These are phyloP conservation scores for Boulengeromyrus knoepffleri DNA, from an alignment of 2,113 vertebrate species.

Conservation along the genomic window DNA sequence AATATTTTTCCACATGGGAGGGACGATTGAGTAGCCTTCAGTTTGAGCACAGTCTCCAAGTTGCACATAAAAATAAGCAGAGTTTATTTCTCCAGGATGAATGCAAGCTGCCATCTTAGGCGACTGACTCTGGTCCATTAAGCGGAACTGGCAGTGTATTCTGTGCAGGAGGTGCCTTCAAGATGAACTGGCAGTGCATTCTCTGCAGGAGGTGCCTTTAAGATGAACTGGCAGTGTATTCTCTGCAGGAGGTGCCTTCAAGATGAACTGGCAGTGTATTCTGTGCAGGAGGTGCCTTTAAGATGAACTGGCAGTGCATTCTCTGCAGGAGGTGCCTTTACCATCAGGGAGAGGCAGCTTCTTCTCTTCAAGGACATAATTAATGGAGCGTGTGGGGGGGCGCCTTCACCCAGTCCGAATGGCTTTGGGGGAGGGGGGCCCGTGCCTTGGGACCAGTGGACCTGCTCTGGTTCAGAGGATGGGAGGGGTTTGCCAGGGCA, in stretches of 20 bases:
- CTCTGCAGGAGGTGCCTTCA: background rate
- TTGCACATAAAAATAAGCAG: background rate
- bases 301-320: background rate
- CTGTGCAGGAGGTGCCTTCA: background rate
- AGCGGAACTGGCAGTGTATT: too few species aligned
- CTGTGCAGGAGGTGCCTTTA: background rate
- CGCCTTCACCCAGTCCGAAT: background rate
- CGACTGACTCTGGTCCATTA: background rate
- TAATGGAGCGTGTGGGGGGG: background rate
- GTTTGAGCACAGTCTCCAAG: background rate
- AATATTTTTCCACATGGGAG: background rate
- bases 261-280: background rate
- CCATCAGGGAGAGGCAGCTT: too few species aligned
- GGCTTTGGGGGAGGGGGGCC: background rate
- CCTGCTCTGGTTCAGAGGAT: conserved; percentile 7
- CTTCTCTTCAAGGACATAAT: background rate
- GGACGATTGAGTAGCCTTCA: background rate
- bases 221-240: background rate
- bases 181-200: background rate
- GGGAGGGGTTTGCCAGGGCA: conserved; percentile 36
- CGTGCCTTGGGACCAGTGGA: background rate
- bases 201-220: background rate
- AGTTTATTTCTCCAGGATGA: background rate
- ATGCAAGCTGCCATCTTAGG: background rate
- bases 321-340: background rate